Conservation (phyloP, 2,888 invertebrate genomes). For the Acleris literana region DNA sequence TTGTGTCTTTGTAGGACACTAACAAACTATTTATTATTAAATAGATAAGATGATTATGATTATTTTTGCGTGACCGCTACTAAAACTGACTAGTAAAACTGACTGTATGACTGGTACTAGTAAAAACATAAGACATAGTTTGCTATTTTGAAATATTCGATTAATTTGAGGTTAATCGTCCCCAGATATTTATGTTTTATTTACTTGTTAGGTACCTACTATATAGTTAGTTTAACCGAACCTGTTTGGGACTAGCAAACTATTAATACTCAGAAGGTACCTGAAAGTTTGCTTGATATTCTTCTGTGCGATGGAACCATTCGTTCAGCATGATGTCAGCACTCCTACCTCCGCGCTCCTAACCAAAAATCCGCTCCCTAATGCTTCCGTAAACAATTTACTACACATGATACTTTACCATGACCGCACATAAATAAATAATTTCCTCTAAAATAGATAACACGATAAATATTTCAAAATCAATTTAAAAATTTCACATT, state of each 20-base stretch:
- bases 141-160: too few species aligned
- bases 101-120: too few species aligned
- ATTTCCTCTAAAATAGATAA: constrained; percentile 80
- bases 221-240: too few species aligned
- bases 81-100: too few species aligned
- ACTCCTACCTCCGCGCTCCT: constrained; percentile 58
- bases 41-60: too few species aligned
- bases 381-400: constrained; percentile 63
- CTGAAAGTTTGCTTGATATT: constrained; percentile 68
- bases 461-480: constrained; percentile 80
- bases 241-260: background rate
- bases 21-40: too few species aligned
- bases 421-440: constrained; percentile 74
- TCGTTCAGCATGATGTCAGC: constrained; percentile 79
- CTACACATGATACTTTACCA: constrained; percentile 79
- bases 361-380: constrained; percentile 59
- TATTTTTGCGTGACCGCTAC: too few species aligned
- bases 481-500: constrained; percentile 74
- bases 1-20: too few species aligned
- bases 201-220: too few species aligned
- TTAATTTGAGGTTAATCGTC: too few species aligned
- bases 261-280: constrained; percentile 47
- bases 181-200: too few species aligned
- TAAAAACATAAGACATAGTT: too few species aligned
- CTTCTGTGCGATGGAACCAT: constrained; percentile 74